Percentiles rank a stretch among this genome's conserved stretches.
These are phyloP conservation scores for Notechis scutatus DNA, from an alignment of 2,113 vertebrate species.

Conservation along the genomic window DNA sequence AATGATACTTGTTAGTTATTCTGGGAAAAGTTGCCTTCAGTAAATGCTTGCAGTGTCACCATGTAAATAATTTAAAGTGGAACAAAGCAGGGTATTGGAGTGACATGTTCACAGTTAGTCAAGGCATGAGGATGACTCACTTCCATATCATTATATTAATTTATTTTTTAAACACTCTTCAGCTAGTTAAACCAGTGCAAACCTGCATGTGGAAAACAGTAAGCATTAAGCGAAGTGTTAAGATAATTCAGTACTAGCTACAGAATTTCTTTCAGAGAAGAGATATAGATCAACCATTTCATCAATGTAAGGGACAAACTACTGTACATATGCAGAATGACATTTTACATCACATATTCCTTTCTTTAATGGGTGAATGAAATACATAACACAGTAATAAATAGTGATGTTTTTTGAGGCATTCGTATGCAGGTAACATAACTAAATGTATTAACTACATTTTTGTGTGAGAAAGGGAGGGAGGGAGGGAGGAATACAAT, in stretches of 20 bases:
- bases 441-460: neutral
- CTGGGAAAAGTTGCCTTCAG: neutral
- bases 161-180: neutral
- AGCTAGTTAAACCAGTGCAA: neutral
- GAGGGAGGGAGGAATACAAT: neutral
- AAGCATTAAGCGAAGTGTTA: neutral
- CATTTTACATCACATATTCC: neutral
- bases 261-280: neutral
- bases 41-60: neutral
- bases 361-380: neutral
- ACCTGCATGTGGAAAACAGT: neutral
- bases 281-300: neutral
- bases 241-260: neutral
- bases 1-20: neutral
- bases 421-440: neutral
- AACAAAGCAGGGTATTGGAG: neutral
- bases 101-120: neutral
- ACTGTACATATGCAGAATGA: neutral
- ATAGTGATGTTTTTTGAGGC: neutral
- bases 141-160: neutral
- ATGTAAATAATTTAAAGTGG: neutral
- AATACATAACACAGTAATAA: neutral
- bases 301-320: neutral
- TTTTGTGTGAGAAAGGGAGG: neutral
- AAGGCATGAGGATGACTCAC: neutral